A percentile compares a stretch with the other conserved stretches of the same genome.
Evolutionary conservation across 2,888 invertebrate species (phyloP).

Genomic region (Drosophila seclusa): DNA sequence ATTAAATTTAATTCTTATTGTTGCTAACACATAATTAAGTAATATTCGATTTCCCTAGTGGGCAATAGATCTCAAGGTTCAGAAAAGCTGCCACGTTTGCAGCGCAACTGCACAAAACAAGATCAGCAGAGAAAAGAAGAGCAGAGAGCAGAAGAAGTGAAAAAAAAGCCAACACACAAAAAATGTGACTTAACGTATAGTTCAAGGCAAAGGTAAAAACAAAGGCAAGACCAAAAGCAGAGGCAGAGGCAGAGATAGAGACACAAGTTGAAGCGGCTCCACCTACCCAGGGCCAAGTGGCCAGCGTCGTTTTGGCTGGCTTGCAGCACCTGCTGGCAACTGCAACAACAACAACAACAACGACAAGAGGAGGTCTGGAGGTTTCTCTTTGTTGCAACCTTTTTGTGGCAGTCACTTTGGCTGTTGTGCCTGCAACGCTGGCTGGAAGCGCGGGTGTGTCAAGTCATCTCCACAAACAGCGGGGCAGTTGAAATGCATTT

Average conservation of each 20-base stretch:
- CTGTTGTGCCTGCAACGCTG: constrained; percentile 37
- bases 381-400: constrained; percentile 32
- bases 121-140: not conserved
- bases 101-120: constrained; percentile 2
- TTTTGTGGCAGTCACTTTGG: constrained; percentile 71
- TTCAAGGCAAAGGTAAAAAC: constrained; percentile 44
- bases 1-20: not conserved
- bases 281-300: constrained; percentile 60
- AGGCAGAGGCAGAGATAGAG: constrained; percentile 17
- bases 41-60: not conserved
- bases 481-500: constrained; percentile 73
- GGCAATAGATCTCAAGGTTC: not conserved
- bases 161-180: constrained; percentile 8
- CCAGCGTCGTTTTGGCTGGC: constrained; percentile 72
- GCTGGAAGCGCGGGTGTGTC: constrained; percentile 69
- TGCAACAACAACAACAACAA: constrained; percentile 24
- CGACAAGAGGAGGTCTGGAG: constrained; percentile 13
- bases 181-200: constrained; percentile 27
- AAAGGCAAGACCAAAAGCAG: constrained; percentile 1
- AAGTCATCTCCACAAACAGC: constrained; percentile 78
- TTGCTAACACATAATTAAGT: not conserved
- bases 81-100: constrained; percentile 10
- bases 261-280: constrained; percentile 61
- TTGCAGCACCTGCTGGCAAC: constrained; percentile 70
- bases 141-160: not conserved